Evolutionary conservation across 2,113 vertebrate species (phyloP), one percentile per base, ranked within the genome.

Genomic region (Mesembrinibis cayennensis): DNA sequence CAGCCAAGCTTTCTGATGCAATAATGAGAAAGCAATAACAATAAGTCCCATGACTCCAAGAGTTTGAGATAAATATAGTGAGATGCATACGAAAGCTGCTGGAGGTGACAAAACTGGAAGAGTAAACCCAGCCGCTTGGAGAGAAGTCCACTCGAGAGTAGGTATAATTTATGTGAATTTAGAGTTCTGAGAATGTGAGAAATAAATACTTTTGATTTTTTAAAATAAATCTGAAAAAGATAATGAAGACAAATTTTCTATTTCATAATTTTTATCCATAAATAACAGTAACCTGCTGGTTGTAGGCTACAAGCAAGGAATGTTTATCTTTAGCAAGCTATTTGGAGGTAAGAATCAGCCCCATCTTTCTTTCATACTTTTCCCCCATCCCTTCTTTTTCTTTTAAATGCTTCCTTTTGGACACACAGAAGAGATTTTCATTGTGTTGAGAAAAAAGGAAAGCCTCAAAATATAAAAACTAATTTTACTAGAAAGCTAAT

Each of bases 401-500:
- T 80, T 82, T 80, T 71, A 71, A 83, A 82, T 63, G 6, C 8
- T 84, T 82, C 20, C 18, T 61, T 95, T 95, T 32, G 27, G 70
- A 84, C 10, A 44, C 14, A 70, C 9, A 74, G 47, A 52, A 87
- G 9, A 71, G 11, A 61, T 79, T 55, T 87, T 70, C 34, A 61
- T 63, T 82, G 34, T 42, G 19, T 16, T 65, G 18, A 56, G 66
- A 59, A 59, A 85, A 95, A 81, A 80, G 2, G 17, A 82, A 92
- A 93, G 36, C 15, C 10, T 76, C 66, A 65, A 93, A 87, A 82
- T 62, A 90, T 21, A 95, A 85, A 90, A 93, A 66, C 62, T 96
- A 90, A 92, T 95, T 94, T 96, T 95, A 72, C 84, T 96, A 84
- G 90, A 91, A 82, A 87, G 58, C 36, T 97, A 97, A 97, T 95